Base-by-base conservation (phyloP, 35 echinoderm and acorn worm genomes). In the Lytechinus variegatus region DNA sequence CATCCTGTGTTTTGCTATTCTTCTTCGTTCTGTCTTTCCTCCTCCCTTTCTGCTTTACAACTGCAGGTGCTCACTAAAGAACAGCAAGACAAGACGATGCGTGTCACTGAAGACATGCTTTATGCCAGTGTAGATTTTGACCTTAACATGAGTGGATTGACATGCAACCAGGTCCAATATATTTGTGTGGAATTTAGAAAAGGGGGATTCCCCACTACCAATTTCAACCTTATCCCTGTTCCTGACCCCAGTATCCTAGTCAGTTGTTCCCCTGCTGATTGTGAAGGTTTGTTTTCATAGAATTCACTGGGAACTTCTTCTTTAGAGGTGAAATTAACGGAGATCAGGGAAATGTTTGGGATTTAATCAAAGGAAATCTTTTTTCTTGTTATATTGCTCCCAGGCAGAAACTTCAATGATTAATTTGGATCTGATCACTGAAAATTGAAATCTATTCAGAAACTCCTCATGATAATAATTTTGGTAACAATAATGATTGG, bases 121-220 rank as follows among this genome's bases (percentile, higher is more conserved):
- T 99, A 95, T 97, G 98, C 96, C 53, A n/a, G 53, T 53, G 94
- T 99, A 19, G 92, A 93, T 5, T 91, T 96, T 14, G 96, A 97
- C 89, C 95, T 97, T 53, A 95, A 99, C 87, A 96, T 99, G 95
- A 87, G 54, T 9, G 94, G 93, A 0, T 53, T 98, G 19, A 97
- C 71, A 57, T 99, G 98, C 87, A 88, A 52, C 13, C 61, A 97
- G n/a, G 96, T 96, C 56, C 94, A 89, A 13, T 98, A 98, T 89
- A 54, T 99, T 10, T 99, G 98, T 92, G 97, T 95, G 12, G 94
- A 95, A 56, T 92, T 99, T 27, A 27, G 94, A 28, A 99, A 99
- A 61, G 95, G 95, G 16, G 89, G 87, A 61, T 52, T 92, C 16
- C 93, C 98, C 12, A 96, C 95, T 28, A 94, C 95, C 27, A 97